A percentile compares a stretch with the other conserved stretches of the same genome.
Evolutionary conservation across 2,888 invertebrate genomes (phyloP).

Genomic region (Geotrupes spiniger): DNA sequence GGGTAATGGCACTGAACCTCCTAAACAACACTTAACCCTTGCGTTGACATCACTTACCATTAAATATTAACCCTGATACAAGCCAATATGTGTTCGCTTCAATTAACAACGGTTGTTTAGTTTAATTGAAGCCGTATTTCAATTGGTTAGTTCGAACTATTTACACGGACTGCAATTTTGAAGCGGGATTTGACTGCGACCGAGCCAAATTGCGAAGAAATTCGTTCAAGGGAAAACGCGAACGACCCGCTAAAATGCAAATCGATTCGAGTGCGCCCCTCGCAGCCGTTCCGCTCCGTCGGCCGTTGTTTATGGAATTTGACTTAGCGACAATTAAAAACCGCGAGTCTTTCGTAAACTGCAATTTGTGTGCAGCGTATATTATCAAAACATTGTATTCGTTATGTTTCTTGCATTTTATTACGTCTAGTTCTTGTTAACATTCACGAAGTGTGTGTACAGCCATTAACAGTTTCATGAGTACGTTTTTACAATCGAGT

Average conservation of each 20-base stretch:
- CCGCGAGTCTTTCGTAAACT: conserved; percentile 14
- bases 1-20: conserved; percentile 44
- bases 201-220: no score
- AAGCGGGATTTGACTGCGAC: conserved; percentile 10
- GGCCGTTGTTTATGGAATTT: no score
- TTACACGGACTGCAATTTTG: conserved; percentile 19
- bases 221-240: no score
- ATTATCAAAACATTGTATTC: conserved; percentile 25
- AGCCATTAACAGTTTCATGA: conserved; percentile 46
- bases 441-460: conserved; percentile 47
- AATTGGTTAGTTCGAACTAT: conserved; percentile 30
- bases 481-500: conserved; percentile 41
- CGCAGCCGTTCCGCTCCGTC: no score
- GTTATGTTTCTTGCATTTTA: conserved; percentile 33
- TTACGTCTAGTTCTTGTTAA: conserved; percentile 43
- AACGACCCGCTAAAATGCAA: no score
- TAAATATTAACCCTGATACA: conserved; percentile 47
- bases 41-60: conserved; percentile 48
- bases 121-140: conserved; percentile 46
- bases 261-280: no score
- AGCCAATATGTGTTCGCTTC: conserved; percentile 46
- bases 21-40: conserved; percentile 46
- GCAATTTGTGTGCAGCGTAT: conserved; percentile 20
- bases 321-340: conserved; percentile 14
- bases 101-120: conserved; percentile 46